Evolutionary conservation across 2,888 invertebrate species (phyloP).

Genomic region (Oxyteleia sp.): DNA sequence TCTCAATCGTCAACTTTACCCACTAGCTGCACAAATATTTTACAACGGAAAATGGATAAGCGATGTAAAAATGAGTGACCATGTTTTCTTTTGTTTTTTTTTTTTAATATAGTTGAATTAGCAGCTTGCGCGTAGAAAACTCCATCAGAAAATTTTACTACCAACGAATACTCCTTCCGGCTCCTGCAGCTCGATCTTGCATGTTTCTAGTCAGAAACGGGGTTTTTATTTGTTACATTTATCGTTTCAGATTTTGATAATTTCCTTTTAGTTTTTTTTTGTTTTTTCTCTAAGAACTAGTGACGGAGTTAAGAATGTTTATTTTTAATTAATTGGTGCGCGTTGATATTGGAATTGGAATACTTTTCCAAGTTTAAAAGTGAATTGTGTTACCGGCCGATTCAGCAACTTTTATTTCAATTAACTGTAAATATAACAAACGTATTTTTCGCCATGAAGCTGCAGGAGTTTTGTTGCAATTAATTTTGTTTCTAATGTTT

Average conservation of each 20-base stretch:
- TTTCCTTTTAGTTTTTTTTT: slow-evolving; percentile 23
- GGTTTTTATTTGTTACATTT: slow-evolving; percentile 75
- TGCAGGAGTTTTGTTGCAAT: slow-evolving; percentile 68
- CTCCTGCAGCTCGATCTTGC: slow-evolving; percentile 85
- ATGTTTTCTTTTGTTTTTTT: not conserved
- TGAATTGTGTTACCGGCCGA: slow-evolving; percentile 37
- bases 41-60: not conserved
- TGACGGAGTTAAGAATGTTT: slow-evolving; percentile 38
- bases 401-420: slow-evolving; percentile 63
- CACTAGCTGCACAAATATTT: too few relatives aligned
- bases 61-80: not conserved
- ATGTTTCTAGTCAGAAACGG: slow-evolving; percentile 87
- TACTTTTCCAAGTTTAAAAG: slow-evolving; percentile 45
- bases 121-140: slow-evolving; percentile 10
- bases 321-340: slow-evolving; percentile 27
- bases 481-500: slow-evolving; percentile 40
- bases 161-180: slow-evolving; percentile 84
- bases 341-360: slow-evolving; percentile 34
- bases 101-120: slow-evolving; percentile 15
- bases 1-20: too few relatives aligned
- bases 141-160: slow-evolving; percentile 76
- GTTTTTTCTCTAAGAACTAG: slow-evolving; percentile 32
- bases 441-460: slow-evolving; percentile 48
- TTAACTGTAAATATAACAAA: slow-evolving; percentile 59
- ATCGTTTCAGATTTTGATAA: slow-evolving; percentile 24